Conservation (phyloP, 2,888 invertebrate species). For the Drosophila stalkeri region DNA sequence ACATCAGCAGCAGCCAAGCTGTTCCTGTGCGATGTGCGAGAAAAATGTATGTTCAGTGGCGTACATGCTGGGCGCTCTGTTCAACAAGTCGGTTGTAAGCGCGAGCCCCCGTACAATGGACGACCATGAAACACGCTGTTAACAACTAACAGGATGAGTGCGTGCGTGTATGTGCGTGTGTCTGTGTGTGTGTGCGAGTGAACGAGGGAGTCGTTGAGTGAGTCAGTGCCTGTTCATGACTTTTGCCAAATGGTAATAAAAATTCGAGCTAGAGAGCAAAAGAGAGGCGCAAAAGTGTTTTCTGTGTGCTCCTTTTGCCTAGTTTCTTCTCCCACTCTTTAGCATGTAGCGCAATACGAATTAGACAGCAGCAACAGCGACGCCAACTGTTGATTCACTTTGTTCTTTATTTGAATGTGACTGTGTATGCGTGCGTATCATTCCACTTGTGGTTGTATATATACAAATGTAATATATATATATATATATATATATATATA, state of each 20-base stretch:
- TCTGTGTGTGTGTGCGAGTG: conserved; percentile 7
- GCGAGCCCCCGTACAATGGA: not conserved
- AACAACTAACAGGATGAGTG: conserved; percentile 26
- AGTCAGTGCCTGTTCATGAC: conserved; percentile 69
- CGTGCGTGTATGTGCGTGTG: conserved; percentile 20
- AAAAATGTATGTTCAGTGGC: conserved; percentile 48
- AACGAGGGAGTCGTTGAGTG: conserved; percentile 26
- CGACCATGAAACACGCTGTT: conserved; percentile 35
- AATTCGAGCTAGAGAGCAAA: conserved; percentile 34
- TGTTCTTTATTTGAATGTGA: not conserved
- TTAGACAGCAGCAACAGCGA: conserved; percentile 16
- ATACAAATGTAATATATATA: no score
- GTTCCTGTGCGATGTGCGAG: conserved; percentile 42
- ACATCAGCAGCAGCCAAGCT: conserved; percentile 59
- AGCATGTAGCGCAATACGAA: conserved; percentile 6
- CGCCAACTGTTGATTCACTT: conserved; percentile 57
- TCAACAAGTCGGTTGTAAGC: conserved; percentile 48
- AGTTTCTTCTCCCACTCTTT: not conserved
- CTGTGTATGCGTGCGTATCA: not conserved
- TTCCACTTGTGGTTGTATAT: not conserved
- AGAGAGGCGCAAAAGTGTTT: conserved; percentile 27
- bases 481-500: not conserved
- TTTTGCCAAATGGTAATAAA: conserved; percentile 49
- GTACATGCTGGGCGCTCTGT: conserved; percentile 11
- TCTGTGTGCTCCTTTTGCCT: conserved; percentile 21